A percentile compares a stretch with the other conserved stretches of the same genome.
These are phyloP conservation scores for Cheilosia variabilis DNA, from an alignment of 2,888 invertebrate genomes.

Conservation along the genomic window DNA sequence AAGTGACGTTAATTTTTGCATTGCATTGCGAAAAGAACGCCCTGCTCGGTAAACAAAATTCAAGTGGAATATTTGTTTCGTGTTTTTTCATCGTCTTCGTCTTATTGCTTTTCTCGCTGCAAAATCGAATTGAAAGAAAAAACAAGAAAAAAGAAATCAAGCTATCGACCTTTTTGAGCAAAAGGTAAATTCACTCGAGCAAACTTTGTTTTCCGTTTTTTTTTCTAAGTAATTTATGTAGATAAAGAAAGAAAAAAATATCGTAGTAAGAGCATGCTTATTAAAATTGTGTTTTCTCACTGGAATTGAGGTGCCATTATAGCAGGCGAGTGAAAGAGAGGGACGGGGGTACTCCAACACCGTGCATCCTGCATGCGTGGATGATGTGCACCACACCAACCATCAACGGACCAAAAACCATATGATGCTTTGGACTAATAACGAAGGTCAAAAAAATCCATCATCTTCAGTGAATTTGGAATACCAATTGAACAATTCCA, in stretches of 20 bases:
- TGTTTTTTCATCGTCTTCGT: conserved; percentile 53
- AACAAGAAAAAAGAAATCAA: conserved; percentile 59
- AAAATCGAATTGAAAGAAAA: conserved; percentile 56
- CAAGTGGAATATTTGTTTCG: conserved; percentile 58
- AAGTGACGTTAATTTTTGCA: conserved; percentile 60
- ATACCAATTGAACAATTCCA: conserved; percentile 65
- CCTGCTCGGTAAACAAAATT: conserved; percentile 75
- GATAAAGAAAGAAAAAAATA: conserved; percentile 23
- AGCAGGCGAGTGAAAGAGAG: conserved; percentile 26
- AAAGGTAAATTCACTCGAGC: conserved; percentile 62
- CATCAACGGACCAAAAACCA: conserved; percentile 64
- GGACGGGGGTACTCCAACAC: conserved; percentile 53
- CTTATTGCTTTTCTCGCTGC: conserved; percentile 44
- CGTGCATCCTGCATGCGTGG: conserved; percentile 75
- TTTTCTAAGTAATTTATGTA: conserved; percentile 39
- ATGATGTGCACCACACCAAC: conserved; percentile 66
- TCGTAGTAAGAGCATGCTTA: conserved; percentile 39
- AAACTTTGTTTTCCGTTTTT: conserved; percentile 18
- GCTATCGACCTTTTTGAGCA: conserved; percentile 67
- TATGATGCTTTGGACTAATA: conserved; percentile 75
- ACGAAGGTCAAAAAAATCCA: conserved; percentile 74
- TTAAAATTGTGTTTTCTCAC: conserved; percentile 56
- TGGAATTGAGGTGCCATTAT: conserved; percentile 70
- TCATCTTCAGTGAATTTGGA: conserved; percentile 70
- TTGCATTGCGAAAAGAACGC: conserved; percentile 72